Conservation (phyloP, 2,888 invertebrate species). For the Philopedon plagiatum region DNA sequence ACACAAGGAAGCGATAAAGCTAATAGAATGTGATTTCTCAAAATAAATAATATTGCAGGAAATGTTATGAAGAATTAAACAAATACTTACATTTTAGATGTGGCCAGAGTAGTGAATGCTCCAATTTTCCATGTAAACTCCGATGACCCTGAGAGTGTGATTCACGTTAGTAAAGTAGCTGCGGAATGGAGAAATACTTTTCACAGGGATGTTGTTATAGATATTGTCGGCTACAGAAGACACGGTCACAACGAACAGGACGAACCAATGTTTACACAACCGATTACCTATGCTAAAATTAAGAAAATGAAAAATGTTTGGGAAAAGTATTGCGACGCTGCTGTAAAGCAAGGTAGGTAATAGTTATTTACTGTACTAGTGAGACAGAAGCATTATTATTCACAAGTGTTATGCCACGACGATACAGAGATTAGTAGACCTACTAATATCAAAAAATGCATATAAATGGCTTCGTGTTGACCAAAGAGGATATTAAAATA, state of each 20-base stretch:
- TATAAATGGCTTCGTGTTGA: too few relatives aligned
- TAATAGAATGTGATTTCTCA: too few relatives aligned
- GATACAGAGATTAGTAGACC: too few relatives aligned
- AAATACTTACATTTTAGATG: constrained; percentile 82
- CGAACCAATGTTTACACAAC: constrained; percentile 98
- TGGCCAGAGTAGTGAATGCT: constrained; percentile 91
- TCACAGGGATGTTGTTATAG: constrained; percentile 94
- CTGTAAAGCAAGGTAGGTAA: constrained; percentile 78
- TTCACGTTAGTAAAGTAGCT: constrained; percentile 91
- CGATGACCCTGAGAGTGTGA: constrained; percentile 92
- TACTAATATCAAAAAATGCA: too few relatives aligned
- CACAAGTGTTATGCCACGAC: too few relatives aligned
- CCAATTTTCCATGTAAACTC: constrained; percentile 96
- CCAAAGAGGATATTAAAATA: too few relatives aligned
- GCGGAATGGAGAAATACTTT: constrained; percentile 93
- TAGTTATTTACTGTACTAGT: too few relatives aligned
- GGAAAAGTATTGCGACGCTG: constrained; percentile 85
- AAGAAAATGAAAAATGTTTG: constrained; percentile 81
- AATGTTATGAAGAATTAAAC: too few relatives aligned
- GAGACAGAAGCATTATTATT: too few relatives aligned
- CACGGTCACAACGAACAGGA: constrained; percentile 98
- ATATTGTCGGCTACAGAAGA: constrained; percentile 91
- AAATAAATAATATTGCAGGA: too few relatives aligned
- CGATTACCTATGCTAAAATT: constrained; percentile 95
- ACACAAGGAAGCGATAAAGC: too few relatives aligned